These are phyloP conservation scores for Halcyon malimbica DNA, from an alignment of 2,113 vertebrate genomes.

Conservation along the genomic window DNA sequence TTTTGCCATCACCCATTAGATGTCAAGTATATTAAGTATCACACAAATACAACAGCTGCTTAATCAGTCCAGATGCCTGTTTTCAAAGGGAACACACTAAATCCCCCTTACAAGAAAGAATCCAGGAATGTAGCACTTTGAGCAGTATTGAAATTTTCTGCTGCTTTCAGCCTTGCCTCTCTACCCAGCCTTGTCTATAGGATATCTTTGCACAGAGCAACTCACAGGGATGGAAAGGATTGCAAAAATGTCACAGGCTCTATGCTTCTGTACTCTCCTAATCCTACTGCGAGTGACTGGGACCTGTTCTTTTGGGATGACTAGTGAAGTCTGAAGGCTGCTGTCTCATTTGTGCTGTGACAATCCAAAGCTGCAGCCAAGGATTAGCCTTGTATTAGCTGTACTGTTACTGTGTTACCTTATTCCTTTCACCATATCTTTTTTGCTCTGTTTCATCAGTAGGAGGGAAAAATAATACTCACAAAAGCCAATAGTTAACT, in stretches of 20 bases:
- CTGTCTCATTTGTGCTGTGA: not conserved
- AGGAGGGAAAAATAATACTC: not conserved
- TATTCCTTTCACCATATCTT: not conserved
- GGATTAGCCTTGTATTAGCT: conserved; percentile 18
- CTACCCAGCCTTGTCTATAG: not conserved
- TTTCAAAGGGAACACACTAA: not conserved
- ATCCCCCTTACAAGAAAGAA: not conserved
- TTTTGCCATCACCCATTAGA: not conserved
- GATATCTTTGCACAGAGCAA: not conserved
- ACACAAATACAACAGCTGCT: not conserved
- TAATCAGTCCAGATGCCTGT: not conserved
- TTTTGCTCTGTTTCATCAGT: not conserved
- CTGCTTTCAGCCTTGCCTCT: not conserved
- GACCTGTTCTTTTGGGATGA: conserved; percentile 10
- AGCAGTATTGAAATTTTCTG: not conserved
- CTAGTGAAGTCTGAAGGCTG: conserved; percentile 27
- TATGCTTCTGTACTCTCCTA: not conserved
- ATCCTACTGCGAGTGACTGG: not conserved
- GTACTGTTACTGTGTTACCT: not conserved
- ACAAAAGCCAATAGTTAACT: not conserved
- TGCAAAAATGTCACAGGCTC: not conserved
- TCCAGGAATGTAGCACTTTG: fast-evolving
- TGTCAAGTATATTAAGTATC: not conserved
- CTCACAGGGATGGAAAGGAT: not conserved
- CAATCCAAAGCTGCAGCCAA: conserved; percentile 5